These are phyloP conservation scores for Ochropleura plecta DNA, from an alignment of 2,888 invertebrate genomes.

Conservation along the genomic window DNA sequence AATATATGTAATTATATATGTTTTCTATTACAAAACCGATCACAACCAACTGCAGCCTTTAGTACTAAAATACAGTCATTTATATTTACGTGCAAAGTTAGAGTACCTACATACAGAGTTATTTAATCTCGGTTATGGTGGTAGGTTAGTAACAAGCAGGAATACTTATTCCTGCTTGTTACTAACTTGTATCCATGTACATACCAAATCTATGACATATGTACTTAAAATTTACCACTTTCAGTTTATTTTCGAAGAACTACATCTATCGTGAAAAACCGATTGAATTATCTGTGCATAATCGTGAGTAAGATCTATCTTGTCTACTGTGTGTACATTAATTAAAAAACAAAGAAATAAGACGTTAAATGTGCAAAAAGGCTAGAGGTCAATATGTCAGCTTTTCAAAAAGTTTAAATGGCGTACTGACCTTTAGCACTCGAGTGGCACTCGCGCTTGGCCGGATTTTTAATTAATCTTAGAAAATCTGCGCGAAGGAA, in stretches of 20 bases:
- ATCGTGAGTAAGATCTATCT: no score
- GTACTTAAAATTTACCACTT: neutral
- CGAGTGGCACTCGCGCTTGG: conserved; percentile 46
- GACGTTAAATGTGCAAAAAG: conserved; percentile 39
- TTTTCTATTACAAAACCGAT: no score
- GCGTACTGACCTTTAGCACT: conserved; percentile 54
- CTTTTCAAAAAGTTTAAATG: conserved; percentile 44
- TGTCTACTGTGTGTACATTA: no score
- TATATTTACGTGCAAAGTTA: neutral
- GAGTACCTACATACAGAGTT: neutral
- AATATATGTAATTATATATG: no score
- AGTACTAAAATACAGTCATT: no score
- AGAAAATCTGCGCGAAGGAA: conserved; percentile 47
- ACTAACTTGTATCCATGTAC: neutral
- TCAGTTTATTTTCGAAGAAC: neutral
- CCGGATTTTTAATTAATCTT: conserved; percentile 60
- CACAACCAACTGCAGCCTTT: no score
- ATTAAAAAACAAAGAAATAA: neutral
- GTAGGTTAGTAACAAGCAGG: no score
- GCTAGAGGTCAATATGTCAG: conserved; percentile 53
- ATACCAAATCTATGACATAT: neutral
- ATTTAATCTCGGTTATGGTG: neutral
- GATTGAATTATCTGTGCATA: conserved; percentile 15
- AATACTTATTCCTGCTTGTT: neutral
- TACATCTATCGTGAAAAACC: neutral